phyloP scores from a whole-genome alignment of 1,140 invertebrate genomes.

The Macrobrachium rosenbergii region DNA sequence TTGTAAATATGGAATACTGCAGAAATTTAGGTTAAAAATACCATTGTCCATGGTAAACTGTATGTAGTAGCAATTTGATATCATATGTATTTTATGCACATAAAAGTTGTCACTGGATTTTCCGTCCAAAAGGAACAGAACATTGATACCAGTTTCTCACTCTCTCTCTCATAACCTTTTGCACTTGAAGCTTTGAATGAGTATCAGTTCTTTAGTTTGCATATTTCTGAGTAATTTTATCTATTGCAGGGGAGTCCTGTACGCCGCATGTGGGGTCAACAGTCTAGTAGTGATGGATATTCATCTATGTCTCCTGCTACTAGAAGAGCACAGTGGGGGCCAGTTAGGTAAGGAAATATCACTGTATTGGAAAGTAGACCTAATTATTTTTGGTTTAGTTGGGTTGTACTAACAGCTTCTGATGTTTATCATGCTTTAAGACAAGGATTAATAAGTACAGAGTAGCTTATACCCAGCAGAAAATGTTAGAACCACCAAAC shows the following conservation, averaged over 20 bases:
- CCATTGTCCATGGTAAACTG: too few species aligned
- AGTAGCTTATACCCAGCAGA: too few species aligned
- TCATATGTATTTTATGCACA: not conserved
- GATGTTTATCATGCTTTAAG: not conserved
- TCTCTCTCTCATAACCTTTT: not conserved
- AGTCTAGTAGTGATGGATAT: slow-evolving; percentile 54
- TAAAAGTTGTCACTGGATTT: not conserved
- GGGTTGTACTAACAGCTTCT: not conserved
- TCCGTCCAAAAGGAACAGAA: not conserved
- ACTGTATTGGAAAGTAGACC: too few species aligned
- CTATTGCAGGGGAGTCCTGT: slow-evolving; percentile 59
- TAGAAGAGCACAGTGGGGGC: slow-evolving; percentile 65
- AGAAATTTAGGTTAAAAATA: too few species aligned
- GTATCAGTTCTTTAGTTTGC: too few species aligned
- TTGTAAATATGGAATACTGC: too few species aligned
- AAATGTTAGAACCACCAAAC: too few species aligned
- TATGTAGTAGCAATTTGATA: not conserved
- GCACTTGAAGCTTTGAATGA: too few species aligned
- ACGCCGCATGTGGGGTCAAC: slow-evolving; percentile 65
- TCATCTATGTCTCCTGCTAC: slow-evolving; percentile 65
- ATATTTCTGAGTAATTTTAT: not conserved
- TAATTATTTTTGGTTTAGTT: too few species aligned
- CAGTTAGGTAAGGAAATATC: slow-evolving; percentile 53
- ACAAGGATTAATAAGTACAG: too few species aligned
- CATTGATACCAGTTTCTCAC: too few species aligned